Evolutionary conservation across 2,113 vertebrate genomes (phyloP), one percentile per base, ranked within the genome.

Genomic region (Burhinus oedicnemus): DNA sequence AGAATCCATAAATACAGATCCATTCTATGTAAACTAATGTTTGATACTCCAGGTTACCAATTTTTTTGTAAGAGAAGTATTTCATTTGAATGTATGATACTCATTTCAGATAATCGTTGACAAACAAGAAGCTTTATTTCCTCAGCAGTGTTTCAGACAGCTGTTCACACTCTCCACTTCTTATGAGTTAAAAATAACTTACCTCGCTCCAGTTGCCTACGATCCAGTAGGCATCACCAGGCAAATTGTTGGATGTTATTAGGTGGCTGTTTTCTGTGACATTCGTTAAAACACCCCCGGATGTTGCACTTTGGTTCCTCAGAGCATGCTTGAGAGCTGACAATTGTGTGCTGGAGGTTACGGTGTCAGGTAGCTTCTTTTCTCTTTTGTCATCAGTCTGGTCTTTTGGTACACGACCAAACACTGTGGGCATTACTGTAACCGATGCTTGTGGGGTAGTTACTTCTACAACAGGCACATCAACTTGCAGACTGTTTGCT

Each of bases 161-260:
- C 22, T 87, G 34, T 23, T 81, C 26, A 76, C 11, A 23, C 32
- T 71, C 34, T 77, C 30, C 12, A 61, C 7, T 76, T 61, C 19
- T 74, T 36, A 69, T 0, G 1, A 83, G 11, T 40, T 87, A 65
- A 76, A 83, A 65, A 16, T 27, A 74, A 83, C 95, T 90, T 69
- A 98, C 97, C 87, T 97, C 92, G 92, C 96, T 98, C 97, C 97
- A 99, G 97, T 99, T 99, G 47, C 99, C 99, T 47, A 98, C 98
- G 75, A 98, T 90, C 99, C 99, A 99, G 95, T 97, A 97, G 8
- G 97, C 78, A 23, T 97, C 96, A 88, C 64, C 82, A 13, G 51
- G 97, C 40, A 97, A 87, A 2, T 64, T 94, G 17, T 66, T 86
- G 72, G 90, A 86, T 80, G 89, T 62, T 90, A 90, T 83, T 25